These are phyloP conservation scores for Myrmecobius fasciatus DNA, from an alignment of 2,113 vertebrate species.

Conservation along the genomic window DNA sequence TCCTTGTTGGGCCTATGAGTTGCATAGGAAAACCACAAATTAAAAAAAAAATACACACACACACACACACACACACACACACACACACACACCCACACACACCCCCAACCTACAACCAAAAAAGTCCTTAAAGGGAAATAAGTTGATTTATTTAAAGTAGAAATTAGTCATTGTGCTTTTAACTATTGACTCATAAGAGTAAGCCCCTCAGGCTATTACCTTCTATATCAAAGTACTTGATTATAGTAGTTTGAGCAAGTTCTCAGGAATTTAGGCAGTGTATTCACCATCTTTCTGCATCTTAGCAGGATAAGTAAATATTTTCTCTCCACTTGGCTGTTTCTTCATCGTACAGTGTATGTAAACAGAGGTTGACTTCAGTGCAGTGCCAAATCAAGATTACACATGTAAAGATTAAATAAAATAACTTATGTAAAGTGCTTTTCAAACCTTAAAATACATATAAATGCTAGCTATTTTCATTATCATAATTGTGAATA, in stretches of 20 bases:
- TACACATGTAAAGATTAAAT: slow-evolving; percentile 20
- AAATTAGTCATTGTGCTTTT: slow-evolving; percentile 69
- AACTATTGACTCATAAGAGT: slow-evolving; percentile 59
- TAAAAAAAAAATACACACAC: slow-evolving; percentile 23
- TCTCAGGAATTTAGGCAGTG: slow-evolving; percentile 64
- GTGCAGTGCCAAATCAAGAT: slow-evolving; percentile 54
- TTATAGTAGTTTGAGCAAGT: slow-evolving; percentile 47
- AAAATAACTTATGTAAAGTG: neutral
- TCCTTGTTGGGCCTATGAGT: slow-evolving; percentile 59
- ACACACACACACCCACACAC: no score
- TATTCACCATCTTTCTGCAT: slow-evolving; percentile 58
- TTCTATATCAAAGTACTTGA: slow-evolving; percentile 62
- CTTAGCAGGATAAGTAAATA: slow-evolving; percentile 70
- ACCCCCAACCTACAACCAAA: neutral
- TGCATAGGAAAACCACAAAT: slow-evolving; percentile 68
- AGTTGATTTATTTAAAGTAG: slow-evolving; percentile 62
- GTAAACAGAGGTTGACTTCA: slow-evolving; percentile 64
- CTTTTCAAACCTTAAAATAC: neutral
- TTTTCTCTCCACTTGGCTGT: slow-evolving; percentile 69
- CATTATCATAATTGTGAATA: neutral
- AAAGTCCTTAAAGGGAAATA: slow-evolving; percentile 67
- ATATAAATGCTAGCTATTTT: neutral
- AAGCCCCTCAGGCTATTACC: slow-evolving; percentile 63
- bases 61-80: no score
- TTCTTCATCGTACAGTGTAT: slow-evolving; percentile 69